These are phyloP conservation scores for Cotesia congregata DNA, from an alignment of 2,888 invertebrate genomes.

Conservation along the genomic window DNA sequence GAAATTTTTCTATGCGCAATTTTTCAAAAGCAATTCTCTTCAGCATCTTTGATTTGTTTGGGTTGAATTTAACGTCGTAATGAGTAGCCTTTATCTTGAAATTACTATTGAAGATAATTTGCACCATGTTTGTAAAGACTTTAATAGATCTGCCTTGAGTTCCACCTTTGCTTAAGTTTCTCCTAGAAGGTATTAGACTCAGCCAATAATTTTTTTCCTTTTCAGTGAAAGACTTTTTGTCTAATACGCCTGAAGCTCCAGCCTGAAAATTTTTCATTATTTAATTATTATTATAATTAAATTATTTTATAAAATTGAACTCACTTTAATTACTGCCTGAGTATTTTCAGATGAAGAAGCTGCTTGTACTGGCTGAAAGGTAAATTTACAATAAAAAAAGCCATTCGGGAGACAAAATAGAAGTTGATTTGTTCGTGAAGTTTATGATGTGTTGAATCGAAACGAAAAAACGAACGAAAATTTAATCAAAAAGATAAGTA, in stretches of 20 bases:
- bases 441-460: no score
- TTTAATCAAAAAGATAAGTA: no score
- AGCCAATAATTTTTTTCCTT: conserved; percentile 26
- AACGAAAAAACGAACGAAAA: no score
- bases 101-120: conserved; percentile 72
- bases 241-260: neutral
- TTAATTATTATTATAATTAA: neutral
- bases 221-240: neutral
- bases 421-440: no score
- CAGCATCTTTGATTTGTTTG: conserved; percentile 79
- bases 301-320: neutral
- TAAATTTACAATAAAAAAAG: no score
- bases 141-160: conserved; percentile 68
- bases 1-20: conserved; percentile 65
- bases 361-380: no score
- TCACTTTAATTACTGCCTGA: no score
- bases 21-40: conserved; percentile 71
- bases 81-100: conserved; percentile 74
- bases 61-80: conserved; percentile 84
- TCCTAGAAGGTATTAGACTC: conserved; percentile 54
- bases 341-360: no score
- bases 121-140: conserved; percentile 78
- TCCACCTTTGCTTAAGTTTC: conserved; percentile 57
- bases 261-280: neutral
- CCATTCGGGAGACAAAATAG: no score